A percentile compares a stretch with the other conserved stretches of the same genome.
phyloP scores from a whole-genome alignment of 2,113 vertebrate species.

The Nestor notabilis region DNA sequence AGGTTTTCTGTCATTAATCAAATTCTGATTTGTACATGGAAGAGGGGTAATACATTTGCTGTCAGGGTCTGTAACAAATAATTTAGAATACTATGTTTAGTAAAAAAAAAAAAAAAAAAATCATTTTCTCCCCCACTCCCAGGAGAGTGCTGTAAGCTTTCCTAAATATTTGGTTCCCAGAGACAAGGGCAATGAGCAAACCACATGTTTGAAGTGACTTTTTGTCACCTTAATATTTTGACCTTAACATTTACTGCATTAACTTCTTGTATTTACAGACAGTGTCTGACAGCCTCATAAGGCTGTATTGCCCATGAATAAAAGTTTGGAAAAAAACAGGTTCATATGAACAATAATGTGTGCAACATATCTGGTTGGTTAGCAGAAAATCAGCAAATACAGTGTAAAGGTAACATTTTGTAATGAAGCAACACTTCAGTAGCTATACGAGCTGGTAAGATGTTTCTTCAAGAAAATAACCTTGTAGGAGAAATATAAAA shows the following conservation, averaged over 20 bases:
- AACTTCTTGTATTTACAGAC: background rate
- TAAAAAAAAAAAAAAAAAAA: background rate
- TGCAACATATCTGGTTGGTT: background rate
- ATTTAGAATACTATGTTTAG: background rate
- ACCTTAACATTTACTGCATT: background rate
- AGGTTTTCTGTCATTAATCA: background rate
- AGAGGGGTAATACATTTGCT: background rate
- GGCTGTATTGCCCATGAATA: background rate
- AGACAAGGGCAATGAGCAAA: background rate
- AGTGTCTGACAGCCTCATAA: background rate
- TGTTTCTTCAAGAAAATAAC: background rate
- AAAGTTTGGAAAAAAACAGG: background rate
- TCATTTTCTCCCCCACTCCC: accelerated
- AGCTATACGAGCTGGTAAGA: background rate
- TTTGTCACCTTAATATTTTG: slow-evolving; percentile 20
- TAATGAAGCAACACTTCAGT: background rate
- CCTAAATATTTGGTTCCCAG: background rate
- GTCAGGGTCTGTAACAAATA: background rate
- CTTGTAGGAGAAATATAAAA: background rate
- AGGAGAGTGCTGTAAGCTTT: background rate
- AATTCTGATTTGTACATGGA: background rate
- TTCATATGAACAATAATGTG: background rate
- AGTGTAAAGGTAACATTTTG: background rate
- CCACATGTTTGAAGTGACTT: background rate
- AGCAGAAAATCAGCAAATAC: background rate